A percentile compares a stretch with the other conserved stretches of the same genome.
Conservation (phyloP, 2,113 vertebrate genomes). For the Cavia porcellus region DNA sequence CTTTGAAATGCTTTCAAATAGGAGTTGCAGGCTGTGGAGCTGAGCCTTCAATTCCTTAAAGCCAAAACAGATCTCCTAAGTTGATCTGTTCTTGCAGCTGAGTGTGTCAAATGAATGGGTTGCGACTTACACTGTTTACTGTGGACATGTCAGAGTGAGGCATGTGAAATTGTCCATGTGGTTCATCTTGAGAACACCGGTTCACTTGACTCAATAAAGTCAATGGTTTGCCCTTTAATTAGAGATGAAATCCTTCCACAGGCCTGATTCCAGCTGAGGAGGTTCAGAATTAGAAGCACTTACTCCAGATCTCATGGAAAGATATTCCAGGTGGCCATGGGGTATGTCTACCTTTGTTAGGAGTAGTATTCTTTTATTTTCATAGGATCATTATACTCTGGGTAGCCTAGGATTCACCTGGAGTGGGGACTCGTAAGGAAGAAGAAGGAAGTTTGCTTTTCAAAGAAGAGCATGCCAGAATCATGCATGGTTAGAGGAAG, state of each 20-base stretch:
- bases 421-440: neutral
- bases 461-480: neutral
- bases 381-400: neutral
- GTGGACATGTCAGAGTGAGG: neutral
- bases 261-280: neutral
- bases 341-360: neutral
- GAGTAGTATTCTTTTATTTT: neutral
- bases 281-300: neutral
- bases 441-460: neutral
- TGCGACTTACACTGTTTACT: neutral
- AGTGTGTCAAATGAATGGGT: neutral
- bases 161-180: neutral
- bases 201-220: neutral
- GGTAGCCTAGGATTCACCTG: neutral
- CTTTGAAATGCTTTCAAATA: neutral
- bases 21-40: neutral
- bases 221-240: neutral
- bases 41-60: neutral
- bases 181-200: conserved; percentile 11
- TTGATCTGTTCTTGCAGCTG: neutral
- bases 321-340: neutral
- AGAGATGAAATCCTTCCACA: neutral
- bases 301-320: neutral
- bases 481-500: neutral
- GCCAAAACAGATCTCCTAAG: neutral